Evolutionary conservation across 2,888 invertebrate genomes (phyloP).

Genomic region (Thalpophila matura): DNA sequence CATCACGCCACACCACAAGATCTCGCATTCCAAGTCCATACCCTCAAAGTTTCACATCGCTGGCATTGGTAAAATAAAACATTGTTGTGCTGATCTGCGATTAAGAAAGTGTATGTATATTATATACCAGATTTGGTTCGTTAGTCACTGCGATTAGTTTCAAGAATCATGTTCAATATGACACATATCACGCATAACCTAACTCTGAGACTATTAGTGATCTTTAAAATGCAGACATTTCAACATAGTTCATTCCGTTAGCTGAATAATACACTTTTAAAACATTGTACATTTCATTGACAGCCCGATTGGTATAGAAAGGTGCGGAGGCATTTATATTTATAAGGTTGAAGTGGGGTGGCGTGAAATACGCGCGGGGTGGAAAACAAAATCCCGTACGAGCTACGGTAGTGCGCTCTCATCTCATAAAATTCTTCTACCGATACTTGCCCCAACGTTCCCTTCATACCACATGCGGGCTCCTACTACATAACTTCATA

Average conservation of each 20-base stretch:
- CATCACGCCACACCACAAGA: constrained; percentile 93
- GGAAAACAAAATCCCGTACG: too few species aligned
- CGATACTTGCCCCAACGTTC: too few species aligned
- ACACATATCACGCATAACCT: neutral
- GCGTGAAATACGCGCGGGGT: too few species aligned
- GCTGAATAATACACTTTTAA: too few species aligned
- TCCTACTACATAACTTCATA: too few species aligned
- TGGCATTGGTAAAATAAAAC: constrained; percentile 91
- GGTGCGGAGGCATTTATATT: too few species aligned
- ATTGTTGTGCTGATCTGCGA: constrained; percentile 52
- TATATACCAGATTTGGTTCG: constrained; percentile 39
- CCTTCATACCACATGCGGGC: too few species aligned
- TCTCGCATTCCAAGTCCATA: constrained; percentile 89
- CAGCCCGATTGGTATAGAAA: too few species aligned
- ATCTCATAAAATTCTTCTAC: too few species aligned
- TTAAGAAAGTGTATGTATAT: constrained; percentile 51
- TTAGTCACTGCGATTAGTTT: constrained; percentile 44
- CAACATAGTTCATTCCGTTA: constrained; percentile 32
- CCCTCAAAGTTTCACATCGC: constrained; percentile 91
- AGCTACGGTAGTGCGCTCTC: too few species aligned
- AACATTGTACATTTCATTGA: too few species aligned
- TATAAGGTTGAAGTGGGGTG: too few species aligned
- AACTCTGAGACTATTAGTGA: neutral
- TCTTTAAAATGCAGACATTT: constrained; percentile 10
- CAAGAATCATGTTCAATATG: constrained; percentile 10